Conservation (phyloP, 2,888 invertebrate species). For the Camponotus fellah region DNA sequence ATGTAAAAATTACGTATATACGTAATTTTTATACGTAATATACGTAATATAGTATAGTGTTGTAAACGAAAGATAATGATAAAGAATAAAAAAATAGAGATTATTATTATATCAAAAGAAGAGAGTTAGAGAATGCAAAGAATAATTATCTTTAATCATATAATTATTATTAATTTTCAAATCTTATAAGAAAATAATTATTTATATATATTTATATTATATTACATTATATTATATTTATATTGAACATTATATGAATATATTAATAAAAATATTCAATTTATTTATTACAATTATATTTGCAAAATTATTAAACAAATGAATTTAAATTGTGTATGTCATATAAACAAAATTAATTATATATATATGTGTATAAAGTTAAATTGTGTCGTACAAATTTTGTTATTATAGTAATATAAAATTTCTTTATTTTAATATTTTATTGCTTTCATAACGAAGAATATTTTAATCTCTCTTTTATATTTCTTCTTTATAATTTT, state of each 20-base stretch:
- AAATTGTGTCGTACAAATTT: neutral
- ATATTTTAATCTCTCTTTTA: neutral
- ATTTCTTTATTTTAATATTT: neutral
- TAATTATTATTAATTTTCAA: neutral
- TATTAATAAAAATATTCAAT: neutral
- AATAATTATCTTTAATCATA: neutral
- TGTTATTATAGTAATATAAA: neutral
- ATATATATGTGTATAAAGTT: neutral
- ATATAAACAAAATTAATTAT: neutral
- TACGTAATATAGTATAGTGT: too few species aligned
- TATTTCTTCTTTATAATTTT: neutral
- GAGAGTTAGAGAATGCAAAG: neutral
- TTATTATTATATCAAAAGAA: neutral
- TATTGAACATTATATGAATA: conserved; percentile 4
- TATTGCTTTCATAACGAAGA: neutral
- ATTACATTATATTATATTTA: neutral
- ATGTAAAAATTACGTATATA: too few species aligned
- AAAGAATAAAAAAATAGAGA: neutral
- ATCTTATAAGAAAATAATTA: neutral
- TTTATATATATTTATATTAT: too few species aligned
- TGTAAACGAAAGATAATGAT: neutral
- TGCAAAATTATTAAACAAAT: neutral
- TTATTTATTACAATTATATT: neutral
- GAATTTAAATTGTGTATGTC: neutral
- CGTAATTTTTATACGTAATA: too few species aligned